phyloP scores from a whole-genome alignment of 2,113 vertebrate genomes.

The Sylvia atricapilla region DNA sequence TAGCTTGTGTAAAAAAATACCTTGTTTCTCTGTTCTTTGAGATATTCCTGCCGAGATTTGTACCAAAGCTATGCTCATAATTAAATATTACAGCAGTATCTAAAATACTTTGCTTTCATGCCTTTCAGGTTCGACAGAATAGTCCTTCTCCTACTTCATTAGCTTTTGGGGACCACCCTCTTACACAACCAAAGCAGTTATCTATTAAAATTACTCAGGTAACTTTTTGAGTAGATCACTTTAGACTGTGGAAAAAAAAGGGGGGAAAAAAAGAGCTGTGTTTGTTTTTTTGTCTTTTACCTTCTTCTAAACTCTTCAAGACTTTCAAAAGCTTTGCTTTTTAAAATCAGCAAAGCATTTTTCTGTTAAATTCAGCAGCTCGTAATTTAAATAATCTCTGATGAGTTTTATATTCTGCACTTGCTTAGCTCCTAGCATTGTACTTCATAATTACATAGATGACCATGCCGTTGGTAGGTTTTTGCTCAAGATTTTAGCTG shows the following conservation, averaged over 20 bases:
- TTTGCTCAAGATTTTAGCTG: not conserved
- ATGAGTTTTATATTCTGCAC: not conserved
- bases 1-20: not conserved
- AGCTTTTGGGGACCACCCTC: slow-evolving; percentile 94
- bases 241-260: not conserved
- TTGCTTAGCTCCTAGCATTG: not conserved
- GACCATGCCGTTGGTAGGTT: not conserved
- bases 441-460: not conserved
- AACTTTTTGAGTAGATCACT: slow-evolving; percentile 19
- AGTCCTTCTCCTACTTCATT: slow-evolving; percentile 95
- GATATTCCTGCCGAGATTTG: not conserved
- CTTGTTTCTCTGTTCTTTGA: not conserved
- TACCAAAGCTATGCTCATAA: not conserved
- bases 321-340: slow-evolving; percentile 2
- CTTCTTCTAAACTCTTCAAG: not conserved
- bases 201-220: slow-evolving; percentile 95
- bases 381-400: not conserved
- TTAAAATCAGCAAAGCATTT: not conserved
- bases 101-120: not conserved
- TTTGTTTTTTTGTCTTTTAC: not conserved
- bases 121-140: slow-evolving; percentile 91
- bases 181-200: slow-evolving; percentile 90
- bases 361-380: not conserved
- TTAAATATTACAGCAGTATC: not conserved
- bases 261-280: not conserved